Evolutionary conservation across 2,888 invertebrate species (phyloP).

Genomic region (Archaeoteleia sp.): DNA sequence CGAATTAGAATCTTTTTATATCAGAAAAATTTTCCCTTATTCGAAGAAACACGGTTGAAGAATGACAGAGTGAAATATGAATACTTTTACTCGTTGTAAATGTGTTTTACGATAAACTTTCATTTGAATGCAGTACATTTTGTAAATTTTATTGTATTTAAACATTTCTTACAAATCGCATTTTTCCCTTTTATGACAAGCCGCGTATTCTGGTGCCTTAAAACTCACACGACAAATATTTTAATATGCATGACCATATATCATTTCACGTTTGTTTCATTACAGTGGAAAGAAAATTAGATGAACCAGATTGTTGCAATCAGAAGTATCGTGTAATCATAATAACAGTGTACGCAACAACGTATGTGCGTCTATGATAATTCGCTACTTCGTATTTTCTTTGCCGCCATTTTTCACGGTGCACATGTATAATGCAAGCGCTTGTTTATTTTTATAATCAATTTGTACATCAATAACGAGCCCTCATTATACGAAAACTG

Average conservation of each 20-base stretch:
- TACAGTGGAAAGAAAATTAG: constrained; percentile 1
- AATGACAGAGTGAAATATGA: no score
- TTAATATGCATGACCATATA: not conserved
- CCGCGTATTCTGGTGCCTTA: not conserved
- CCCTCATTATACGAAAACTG: constrained; percentile 21
- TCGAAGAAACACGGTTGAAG: no score
- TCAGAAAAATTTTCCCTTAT: no score
- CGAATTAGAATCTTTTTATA: no score
- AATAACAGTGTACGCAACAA: constrained; percentile 8
- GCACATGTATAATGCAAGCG: constrained; percentile 24
- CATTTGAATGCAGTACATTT: not conserved
- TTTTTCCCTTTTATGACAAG: not conserved
- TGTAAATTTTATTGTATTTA: not conserved
- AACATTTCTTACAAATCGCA: no score
- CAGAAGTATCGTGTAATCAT: constrained; percentile 5
- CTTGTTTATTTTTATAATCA: constrained; percentile 26
- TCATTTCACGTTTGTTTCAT: constrained; percentile 1
- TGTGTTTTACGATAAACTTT: not conserved
- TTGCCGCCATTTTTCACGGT: constrained; percentile 8
- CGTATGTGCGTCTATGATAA: no score
- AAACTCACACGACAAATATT: constrained; percentile 7
- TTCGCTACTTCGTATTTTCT: constrained; percentile 14
- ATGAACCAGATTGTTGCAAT: not conserved
- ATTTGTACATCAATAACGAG: constrained; percentile 22
- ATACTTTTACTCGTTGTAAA: not conserved